phyloP scores from a whole-genome alignment of 2,888 invertebrate genomes.

The Rambutsinella grinnellia region DNA sequence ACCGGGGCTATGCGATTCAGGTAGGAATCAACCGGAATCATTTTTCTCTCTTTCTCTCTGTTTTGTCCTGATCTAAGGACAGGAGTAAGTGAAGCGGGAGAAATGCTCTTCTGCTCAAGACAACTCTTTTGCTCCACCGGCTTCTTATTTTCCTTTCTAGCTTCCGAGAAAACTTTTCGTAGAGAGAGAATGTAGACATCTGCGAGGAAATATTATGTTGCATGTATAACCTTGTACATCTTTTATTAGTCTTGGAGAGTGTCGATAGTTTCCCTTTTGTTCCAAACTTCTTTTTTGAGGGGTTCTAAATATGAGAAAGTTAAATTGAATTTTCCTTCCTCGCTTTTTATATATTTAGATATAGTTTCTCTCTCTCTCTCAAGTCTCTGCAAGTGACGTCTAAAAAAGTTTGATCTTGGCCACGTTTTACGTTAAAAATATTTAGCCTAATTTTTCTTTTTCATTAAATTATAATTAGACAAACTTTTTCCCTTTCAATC shows the following conservation, averaged over 20 bases:
- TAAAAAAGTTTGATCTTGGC: too few species aligned
- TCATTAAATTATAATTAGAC: too few species aligned
- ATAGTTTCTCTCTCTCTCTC: constrained; percentile 14
- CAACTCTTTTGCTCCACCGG: constrained; percentile 59
- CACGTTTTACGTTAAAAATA: too few species aligned
- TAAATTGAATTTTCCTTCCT: constrained; percentile 31
- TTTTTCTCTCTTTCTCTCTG: neutral
- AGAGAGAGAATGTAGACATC: neutral
- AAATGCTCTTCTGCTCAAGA: constrained; percentile 65
- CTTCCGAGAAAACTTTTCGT: constrained; percentile 10
- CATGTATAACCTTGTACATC: neutral
- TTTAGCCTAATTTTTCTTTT: too few species aligned
- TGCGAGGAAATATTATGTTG: neutral
- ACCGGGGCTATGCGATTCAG: too few species aligned
- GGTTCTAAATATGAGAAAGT: neutral
- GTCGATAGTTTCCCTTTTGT: neutral
- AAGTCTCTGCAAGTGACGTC: constrained; percentile 64
- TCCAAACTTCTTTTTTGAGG: neutral
- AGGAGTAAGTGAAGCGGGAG: constrained; percentile 63
- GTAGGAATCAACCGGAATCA: too few species aligned
- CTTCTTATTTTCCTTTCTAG: constrained; percentile 40
- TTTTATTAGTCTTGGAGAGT: neutral
- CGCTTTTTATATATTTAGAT: neutral
- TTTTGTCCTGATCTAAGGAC: constrained; percentile 19
- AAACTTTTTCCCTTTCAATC: constrained; percentile 9